Evolutionary conservation across 2,113 vertebrate genomes (phyloP).

Genomic region (Vicugna pacos): DNA sequence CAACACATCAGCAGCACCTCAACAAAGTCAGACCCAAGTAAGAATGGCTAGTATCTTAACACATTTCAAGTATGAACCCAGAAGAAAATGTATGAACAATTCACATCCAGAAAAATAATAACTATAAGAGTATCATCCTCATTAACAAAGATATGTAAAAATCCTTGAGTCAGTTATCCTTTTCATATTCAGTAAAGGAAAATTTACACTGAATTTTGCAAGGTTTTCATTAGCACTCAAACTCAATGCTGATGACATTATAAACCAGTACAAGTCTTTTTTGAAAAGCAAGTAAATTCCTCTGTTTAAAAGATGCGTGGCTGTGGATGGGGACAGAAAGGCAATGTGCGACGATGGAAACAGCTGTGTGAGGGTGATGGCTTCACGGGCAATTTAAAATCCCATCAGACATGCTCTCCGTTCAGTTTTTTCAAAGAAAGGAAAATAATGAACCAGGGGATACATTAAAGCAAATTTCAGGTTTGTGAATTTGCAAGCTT

Average conservation of each 20-base stretch:
- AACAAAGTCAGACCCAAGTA: background rate
- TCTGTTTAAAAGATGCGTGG: conserved; percentile 29
- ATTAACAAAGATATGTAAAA: background rate
- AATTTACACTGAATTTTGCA: conserved; percentile 2
- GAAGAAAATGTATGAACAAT: background rate
- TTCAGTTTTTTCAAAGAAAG: background rate
- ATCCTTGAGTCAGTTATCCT: background rate
- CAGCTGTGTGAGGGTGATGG: background rate
- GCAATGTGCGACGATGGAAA: background rate
- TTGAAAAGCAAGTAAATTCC: conserved; percentile 13
- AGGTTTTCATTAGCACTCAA: background rate
- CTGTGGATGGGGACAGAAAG: background rate
- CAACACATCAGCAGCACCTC: background rate
- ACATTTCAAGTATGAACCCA: background rate
- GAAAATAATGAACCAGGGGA: background rate
- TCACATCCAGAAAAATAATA: background rate
- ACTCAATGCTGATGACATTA: background rate
- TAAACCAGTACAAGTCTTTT: background rate
- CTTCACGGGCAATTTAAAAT: background rate
- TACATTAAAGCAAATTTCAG: background rate
- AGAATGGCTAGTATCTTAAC: background rate
- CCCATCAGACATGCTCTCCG: background rate
- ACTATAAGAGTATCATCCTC: background rate
- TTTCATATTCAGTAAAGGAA: background rate
- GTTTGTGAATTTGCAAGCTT: background rate